Conservation (phyloP, 2,113 vertebrate genomes). For the Hydrolagus affinis region DNA sequence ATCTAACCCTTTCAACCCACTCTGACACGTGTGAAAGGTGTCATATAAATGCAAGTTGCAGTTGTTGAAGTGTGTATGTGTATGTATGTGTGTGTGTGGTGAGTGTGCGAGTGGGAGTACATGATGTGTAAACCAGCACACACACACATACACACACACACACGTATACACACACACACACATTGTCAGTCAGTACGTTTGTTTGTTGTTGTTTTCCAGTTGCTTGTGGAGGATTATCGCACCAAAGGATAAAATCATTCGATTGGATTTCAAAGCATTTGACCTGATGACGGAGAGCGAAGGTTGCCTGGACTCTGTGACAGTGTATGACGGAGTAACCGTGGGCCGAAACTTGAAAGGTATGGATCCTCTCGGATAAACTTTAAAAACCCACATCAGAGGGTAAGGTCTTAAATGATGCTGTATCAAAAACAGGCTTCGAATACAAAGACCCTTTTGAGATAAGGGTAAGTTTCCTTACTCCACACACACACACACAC, state of each 20-base stretch:
- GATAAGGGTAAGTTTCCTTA: no score
- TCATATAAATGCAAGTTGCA: no score
- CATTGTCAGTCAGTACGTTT: background rate
- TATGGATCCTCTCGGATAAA: background rate
- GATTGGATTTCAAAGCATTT: constrained; percentile 20
- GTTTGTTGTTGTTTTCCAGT: background rate
- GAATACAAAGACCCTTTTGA: no score
- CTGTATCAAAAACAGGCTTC: background rate
- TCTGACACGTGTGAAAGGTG: no score
- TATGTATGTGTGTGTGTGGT: no score
- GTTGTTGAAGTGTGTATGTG: no score
- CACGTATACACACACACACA: no score
- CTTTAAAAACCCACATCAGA: background rate
- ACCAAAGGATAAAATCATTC: constrained; percentile 33
- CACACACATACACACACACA: no score
- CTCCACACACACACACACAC: no score
- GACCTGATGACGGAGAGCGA: background rate
- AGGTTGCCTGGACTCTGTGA: background rate
- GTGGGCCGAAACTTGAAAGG: constrained; percentile 30
- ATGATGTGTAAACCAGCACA: background rate
- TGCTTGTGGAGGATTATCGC: constrained; percentile 34
- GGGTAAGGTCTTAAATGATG: background rate
- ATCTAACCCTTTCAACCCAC: background rate
- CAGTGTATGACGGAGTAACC: constrained; percentile 28
- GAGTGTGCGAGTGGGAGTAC: background rate